phyloP scores from a whole-genome alignment of 2,113 vertebrate genomes.

The Oxygymnocypris stewartii region DNA sequence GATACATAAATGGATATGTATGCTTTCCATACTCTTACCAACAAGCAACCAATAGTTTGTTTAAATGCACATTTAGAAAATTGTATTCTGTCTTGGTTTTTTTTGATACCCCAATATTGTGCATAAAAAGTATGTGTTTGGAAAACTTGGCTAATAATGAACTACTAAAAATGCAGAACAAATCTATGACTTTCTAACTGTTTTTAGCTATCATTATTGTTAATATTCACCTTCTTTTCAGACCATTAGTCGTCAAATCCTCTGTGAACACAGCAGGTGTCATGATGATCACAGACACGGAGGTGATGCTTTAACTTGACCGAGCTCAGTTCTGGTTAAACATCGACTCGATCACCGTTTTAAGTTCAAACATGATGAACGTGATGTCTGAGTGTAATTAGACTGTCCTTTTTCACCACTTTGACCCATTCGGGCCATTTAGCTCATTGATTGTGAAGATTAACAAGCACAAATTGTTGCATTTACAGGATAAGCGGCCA shows the following conservation, averaged over 20 bases:
- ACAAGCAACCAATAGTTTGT: not conserved
- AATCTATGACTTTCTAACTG: not conserved
- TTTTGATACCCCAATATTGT: not conserved
- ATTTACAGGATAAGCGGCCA: not conserved
- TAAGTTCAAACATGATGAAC: conserved; percentile 3
- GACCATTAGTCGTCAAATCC: conserved; percentile 16
- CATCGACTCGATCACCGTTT: not conserved
- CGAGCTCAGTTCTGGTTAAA: not conserved
- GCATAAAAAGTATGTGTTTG: not conserved
- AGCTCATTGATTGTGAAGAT: not conserved
- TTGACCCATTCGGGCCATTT: conserved; percentile 5
- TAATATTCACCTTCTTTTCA: not conserved
- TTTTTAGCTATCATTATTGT: not conserved
- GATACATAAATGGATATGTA: not conserved
- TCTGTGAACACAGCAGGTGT: conserved; percentile 30
- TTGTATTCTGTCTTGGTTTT: not conserved
- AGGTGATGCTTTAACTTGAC: conserved; percentile 23
- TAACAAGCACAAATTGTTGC: not conserved
- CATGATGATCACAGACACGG: not conserved
- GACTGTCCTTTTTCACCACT: not conserved
- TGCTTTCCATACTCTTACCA: not conserved
- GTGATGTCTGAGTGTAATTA: not conserved
- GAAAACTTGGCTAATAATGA: not conserved
- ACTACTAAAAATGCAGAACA: not conserved
- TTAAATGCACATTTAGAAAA: not conserved